Evolutionary conservation across 2,888 invertebrate species (phyloP).

Genomic region (Ophion obscuratus): DNA sequence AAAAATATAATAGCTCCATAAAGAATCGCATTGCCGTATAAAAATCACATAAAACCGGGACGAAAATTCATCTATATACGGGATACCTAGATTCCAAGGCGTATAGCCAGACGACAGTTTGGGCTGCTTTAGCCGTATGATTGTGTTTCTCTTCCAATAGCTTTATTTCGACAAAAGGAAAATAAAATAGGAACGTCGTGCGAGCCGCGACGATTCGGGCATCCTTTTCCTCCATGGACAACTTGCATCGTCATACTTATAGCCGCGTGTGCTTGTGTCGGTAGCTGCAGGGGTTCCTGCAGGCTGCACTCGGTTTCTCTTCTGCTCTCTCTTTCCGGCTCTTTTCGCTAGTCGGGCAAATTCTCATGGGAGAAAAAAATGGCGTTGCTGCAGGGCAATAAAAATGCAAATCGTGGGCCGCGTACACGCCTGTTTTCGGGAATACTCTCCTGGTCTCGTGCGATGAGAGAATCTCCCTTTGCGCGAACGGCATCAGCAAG

Average conservation of each 20-base stretch:
- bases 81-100: background rate
- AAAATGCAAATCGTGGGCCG: slow-evolving; percentile 74
- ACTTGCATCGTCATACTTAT: background rate
- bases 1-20: slow-evolving; percentile 18
- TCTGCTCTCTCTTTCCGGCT: background rate
- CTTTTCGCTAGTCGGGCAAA: slow-evolving; percentile 1
- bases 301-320: background rate
- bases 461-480: slow-evolving; percentile 28
- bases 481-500: slow-evolving; percentile 27
- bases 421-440: slow-evolving; percentile 65
- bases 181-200: background rate
- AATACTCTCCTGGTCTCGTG: slow-evolving; percentile 18
- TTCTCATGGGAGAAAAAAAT: slow-evolving; percentile 69
- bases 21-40: slow-evolving; percentile 11
- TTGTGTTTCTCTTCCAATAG: slow-evolving; percentile 6
- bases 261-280: background rate
- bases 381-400: slow-evolving; percentile 65
- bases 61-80: slow-evolving; percentile 9
- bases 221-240: background rate
- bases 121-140: background rate
- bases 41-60: slow-evolving; percentile 25
- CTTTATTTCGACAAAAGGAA: background rate
- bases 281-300: background rate
- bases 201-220: background rate
- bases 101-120: background rate